Evolutionary conservation across 2,888 invertebrate species (phyloP).

Genomic region (Brassicogethes aeneus): DNA sequence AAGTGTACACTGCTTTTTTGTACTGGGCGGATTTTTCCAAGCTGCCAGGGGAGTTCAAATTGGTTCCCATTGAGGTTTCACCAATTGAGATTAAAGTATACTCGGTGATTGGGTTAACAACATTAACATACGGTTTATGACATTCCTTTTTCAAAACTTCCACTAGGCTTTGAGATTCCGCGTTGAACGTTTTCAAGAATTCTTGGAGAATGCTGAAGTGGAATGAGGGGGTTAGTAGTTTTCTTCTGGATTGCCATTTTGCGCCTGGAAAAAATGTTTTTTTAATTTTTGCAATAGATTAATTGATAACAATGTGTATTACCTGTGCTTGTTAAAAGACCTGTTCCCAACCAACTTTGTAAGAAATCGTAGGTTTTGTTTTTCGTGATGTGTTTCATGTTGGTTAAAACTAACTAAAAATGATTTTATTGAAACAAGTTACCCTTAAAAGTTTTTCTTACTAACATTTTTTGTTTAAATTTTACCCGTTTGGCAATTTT

Average conservation of each 20-base stretch:
- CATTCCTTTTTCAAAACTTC: slow-evolving; percentile 8
- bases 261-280: slow-evolving; percentile 8
- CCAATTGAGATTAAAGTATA: slow-evolving; percentile 18
- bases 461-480: too few species aligned
- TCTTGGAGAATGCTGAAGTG: slow-evolving; percentile 20
- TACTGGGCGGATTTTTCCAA: slow-evolving; percentile 2
- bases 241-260: slow-evolving; percentile 19
- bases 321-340: slow-evolving; percentile 15
- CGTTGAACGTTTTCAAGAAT: slow-evolving; percentile 17
- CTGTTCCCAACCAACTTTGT: slow-evolving; percentile 13
- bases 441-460: too few species aligned
- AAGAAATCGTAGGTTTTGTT: slow-evolving; percentile 8
- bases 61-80: slow-evolving; percentile 15
- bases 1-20: slow-evolving; percentile 3
- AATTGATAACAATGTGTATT: too few species aligned
- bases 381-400: slow-evolving; percentile 14
- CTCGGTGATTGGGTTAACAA: slow-evolving; percentile 15
- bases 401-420: slow-evolving; percentile 12
- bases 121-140: slow-evolving; percentile 12
- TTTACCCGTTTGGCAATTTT: too few species aligned
- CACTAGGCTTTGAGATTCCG: slow-evolving; percentile 16
- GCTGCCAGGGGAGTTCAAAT: slow-evolving; percentile 2
- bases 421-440: too few species aligned
- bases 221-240: slow-evolving; percentile 21
- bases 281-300: too few species aligned